A percentile compares a stretch with the other conserved stretches of the same genome.
These are phyloP conservation scores for Scartelaos histophorus DNA, from an alignment of 2,113 vertebrate species.

Conservation along the genomic window DNA sequence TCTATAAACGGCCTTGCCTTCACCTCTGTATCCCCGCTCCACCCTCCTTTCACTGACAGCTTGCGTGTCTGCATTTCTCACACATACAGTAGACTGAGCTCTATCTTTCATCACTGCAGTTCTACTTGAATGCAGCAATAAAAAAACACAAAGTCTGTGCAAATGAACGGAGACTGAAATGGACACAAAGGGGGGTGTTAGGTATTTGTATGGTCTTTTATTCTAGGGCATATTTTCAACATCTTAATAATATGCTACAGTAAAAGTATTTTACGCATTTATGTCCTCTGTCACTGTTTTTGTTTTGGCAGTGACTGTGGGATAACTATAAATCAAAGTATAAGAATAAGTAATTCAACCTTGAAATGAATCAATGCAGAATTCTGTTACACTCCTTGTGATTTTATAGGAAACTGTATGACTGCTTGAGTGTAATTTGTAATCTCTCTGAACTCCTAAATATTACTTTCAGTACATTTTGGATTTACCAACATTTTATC, in stretches of 20 bases:
- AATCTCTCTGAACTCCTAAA: background rate
- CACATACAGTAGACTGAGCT: constrained; percentile 31
- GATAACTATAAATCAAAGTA: background rate
- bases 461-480: background rate
- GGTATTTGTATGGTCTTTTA: background rate
- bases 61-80: constrained; percentile 60
- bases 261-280: background rate
- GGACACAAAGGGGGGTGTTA: constrained; percentile 11
- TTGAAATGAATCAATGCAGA: background rate
- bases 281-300: background rate
- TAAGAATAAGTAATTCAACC: background rate
- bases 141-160: constrained; percentile 25
- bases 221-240: constrained; percentile 28
- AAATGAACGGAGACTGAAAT: constrained; percentile 33
- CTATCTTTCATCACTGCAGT: constrained; percentile 42
- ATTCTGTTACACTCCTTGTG: background rate
- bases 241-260: background rate
- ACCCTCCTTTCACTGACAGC: constrained; percentile 55
- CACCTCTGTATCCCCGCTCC: constrained; percentile 37
- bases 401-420: background rate
- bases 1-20: constrained; percentile 28
- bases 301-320: background rate
- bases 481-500: background rate
- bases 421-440: background rate
- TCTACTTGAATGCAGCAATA: constrained; percentile 31